Evolutionary conservation across 2,113 vertebrate species (phyloP).

Genomic region (Ptilonorhynchus violaceus): DNA sequence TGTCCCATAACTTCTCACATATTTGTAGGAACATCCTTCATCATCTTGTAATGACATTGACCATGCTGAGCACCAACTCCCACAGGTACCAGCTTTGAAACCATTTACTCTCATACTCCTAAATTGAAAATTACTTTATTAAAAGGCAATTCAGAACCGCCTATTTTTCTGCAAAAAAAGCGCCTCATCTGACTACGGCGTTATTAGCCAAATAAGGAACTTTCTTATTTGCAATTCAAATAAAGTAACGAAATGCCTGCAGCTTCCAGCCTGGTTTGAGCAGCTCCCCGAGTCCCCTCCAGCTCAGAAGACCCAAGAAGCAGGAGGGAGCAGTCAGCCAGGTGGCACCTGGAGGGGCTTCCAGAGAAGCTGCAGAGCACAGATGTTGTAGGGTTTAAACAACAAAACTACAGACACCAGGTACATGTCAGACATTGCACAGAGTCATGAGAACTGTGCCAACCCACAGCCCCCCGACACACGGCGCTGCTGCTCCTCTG

Average conservation of each 20-base stretch:
- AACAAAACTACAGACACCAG: neutral
- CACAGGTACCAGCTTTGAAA: neutral
- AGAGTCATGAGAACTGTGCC: neutral
- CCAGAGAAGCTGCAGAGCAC: neutral
- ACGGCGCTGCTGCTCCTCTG: fast-evolving
- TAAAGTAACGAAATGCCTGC: neutral
- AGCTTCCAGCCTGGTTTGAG: neutral
- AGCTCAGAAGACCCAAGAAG: neutral
- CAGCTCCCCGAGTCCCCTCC: neutral
- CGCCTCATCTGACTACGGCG: neutral
- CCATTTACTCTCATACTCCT: neutral
- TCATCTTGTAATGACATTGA: neutral
- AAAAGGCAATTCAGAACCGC: neutral
- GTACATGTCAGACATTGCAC: neutral
- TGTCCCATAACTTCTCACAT: neutral
- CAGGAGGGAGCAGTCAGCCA: neutral
- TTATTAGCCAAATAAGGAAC: neutral
- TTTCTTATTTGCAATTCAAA: neutral
- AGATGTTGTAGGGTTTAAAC: neutral
- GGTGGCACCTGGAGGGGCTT: neutral
- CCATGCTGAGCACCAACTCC: neutral
- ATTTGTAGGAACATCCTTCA: neutral
- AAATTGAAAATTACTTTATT: neutral
- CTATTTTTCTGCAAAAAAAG: neutral
- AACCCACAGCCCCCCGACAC: neutral